A percentile compares a stretch with the other conserved stretches of the same genome.
Evolutionary conservation across 2,113 vertebrate species (phyloP).

Genomic region (Pantherophis guttatus): DNA sequence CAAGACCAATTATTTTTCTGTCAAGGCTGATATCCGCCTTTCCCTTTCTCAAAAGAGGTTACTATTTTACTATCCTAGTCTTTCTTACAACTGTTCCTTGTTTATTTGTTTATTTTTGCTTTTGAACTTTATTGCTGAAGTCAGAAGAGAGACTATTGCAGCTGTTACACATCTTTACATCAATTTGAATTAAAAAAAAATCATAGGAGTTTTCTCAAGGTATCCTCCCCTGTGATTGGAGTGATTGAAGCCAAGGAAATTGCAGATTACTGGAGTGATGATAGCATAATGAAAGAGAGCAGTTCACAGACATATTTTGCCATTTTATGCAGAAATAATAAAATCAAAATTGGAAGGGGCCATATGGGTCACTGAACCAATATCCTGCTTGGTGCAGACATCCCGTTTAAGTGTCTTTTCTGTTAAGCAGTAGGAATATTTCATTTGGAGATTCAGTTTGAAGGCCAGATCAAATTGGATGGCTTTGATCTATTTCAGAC

Average conservation of each 20-base stretch:
- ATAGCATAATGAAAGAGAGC: background rate
- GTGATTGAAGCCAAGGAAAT: background rate
- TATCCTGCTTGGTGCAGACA: background rate
- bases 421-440: background rate
- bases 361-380: background rate
- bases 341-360: background rate
- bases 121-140: background rate
- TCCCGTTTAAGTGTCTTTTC: background rate
- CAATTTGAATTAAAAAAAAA: background rate
- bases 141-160: background rate
- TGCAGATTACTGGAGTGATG: background rate
- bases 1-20: constrained; percentile 19
- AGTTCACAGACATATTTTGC: background rate
- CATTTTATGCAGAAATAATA: background rate
- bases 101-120: background rate
- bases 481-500: background rate
- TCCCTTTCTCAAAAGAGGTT: background rate
- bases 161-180: background rate
- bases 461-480: background rate
- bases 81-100: background rate
- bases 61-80: background rate
- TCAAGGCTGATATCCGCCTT: background rate
- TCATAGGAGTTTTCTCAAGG: background rate
- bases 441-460: background rate
- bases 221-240: background rate